Evolutionary conservation across 2,113 vertebrate species (phyloP).

Genomic region (Seriola quinqueradiata): DNA sequence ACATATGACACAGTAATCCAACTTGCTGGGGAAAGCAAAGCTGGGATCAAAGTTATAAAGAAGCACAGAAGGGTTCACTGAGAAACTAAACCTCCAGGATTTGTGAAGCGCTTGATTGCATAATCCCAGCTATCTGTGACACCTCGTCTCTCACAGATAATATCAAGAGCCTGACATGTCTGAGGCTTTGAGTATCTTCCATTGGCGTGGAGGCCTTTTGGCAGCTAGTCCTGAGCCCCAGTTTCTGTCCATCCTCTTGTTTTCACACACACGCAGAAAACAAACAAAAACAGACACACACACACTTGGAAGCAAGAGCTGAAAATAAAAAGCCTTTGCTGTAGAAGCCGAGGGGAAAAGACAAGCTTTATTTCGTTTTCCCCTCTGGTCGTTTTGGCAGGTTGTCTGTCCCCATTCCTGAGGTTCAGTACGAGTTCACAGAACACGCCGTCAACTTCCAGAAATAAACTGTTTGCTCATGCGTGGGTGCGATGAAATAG

Average conservation of each 20-base stretch:
- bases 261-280: not conserved
- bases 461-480: conserved; percentile 87
- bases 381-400: conserved; percentile 69
- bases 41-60: conserved; percentile 44
- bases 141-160: conserved; percentile 23
- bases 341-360: conserved; percentile 36
- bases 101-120: conserved; percentile 45
- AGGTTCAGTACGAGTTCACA: conserved; percentile 80
- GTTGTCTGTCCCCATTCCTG: conserved; percentile 76
- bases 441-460: conserved; percentile 78
- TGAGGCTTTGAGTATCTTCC: conserved; percentile 39
- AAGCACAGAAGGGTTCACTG: conserved; percentile 15
- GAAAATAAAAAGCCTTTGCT: conserved; percentile 23
- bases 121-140: conserved; percentile 40
- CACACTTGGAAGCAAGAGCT: conserved; percentile 7
- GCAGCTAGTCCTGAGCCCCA: not conserved
- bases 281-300: conserved; percentile 7
- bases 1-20: conserved; percentile 37
- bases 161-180: conserved; percentile 23
- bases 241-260: conserved; percentile 6
- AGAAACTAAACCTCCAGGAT: conserved; percentile 51
- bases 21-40: conserved; percentile 27
- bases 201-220: not conserved
- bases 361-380: conserved; percentile 59
- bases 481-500: conserved; percentile 81